Evolutionary conservation across 2,888 invertebrate species (phyloP), one percentile per base, ranked within the genome.

Genomic region (Campoplex nolae): DNA sequence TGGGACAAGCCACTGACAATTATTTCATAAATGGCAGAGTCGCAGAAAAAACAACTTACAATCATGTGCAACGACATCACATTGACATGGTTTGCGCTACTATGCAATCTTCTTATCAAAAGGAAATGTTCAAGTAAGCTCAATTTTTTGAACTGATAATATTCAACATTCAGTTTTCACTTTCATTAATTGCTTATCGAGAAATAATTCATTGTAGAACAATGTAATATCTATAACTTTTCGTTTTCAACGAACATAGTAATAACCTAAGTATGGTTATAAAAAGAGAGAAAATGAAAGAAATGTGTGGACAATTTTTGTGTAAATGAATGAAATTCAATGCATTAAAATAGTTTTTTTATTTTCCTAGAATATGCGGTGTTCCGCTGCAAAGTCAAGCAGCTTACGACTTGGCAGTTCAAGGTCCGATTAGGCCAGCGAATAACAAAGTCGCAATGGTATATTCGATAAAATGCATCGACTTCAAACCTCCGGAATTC

Each of bases 61-160:
- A 95, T 75, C 97, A 98, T 94, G 96, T 99, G 0, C 96, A 95
- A 8, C 95, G 96, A 79, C 95, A 95, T 56, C 96, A 96, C 88
- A 94, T 99, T 7, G 98, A 98, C 90, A 95, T 95, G 85, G 93
- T 98, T 28, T 95, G 98, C 32, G 96, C 98, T 2, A 95, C 97
- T 3, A 96, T 98, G 94, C 98, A 99, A 94, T 97, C 98, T 0
- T 96, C 97, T 7, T 98, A 98, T 94, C 98, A 98, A 93, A 96
- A 96, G 88, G 96, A 97, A 92, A 98, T 98, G 97, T 98, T 97
- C 93, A 96, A 97, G 97, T 98, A 95, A 95, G 97, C 88, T 71
- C 18, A 70, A 71, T 54, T 80, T 1, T 38, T 75, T 38, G 18
- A 42, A 87, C 56, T 18, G 1, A 42, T 70, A 62, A 84, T 84